Conservation (phyloP, 2,888 invertebrate species). For the Leptinotarsa peninsularis region DNA sequence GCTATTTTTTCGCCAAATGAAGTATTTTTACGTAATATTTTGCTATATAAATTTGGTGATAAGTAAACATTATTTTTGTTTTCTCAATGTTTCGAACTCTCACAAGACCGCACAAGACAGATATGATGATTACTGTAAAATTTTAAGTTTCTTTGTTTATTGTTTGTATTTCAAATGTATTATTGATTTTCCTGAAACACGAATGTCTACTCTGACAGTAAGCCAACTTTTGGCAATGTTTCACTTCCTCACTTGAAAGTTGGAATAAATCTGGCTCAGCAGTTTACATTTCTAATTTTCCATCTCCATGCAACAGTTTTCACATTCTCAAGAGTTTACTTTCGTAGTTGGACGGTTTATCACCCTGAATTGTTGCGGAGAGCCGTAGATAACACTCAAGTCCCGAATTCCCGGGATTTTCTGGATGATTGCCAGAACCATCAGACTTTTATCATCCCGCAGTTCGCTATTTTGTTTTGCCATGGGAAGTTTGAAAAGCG, state of each 20-base stretch:
- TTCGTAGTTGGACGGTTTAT: slow-evolving; percentile 4
- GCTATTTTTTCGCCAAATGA: no score
- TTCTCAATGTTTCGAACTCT: no score
- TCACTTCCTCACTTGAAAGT: background rate
- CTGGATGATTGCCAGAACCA: slow-evolving; percentile 17
- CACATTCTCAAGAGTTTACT: slow-evolving; percentile 3
- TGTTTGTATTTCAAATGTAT: no score
- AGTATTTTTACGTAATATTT: no score
- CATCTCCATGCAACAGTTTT: slow-evolving; percentile 2
- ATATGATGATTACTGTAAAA: no score
- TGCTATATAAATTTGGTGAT: no score
- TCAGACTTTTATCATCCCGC: background rate
- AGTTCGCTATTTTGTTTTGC: slow-evolving; percentile 6
- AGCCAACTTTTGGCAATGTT: background rate
- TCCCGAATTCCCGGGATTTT: slow-evolving; percentile 5
- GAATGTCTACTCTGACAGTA: background rate
- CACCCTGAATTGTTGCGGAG: background rate
- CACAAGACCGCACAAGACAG: no score
- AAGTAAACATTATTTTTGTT: no score
- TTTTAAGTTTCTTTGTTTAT: no score
- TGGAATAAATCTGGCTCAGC: background rate
- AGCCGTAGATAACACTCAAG: slow-evolving; percentile 6
- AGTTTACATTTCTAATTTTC: background rate
- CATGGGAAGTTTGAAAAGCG: background rate
- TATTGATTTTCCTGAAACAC: no score